Evolutionary conservation across 2,113 vertebrate species (phyloP).

Genomic region (Tringa solitaria): DNA sequence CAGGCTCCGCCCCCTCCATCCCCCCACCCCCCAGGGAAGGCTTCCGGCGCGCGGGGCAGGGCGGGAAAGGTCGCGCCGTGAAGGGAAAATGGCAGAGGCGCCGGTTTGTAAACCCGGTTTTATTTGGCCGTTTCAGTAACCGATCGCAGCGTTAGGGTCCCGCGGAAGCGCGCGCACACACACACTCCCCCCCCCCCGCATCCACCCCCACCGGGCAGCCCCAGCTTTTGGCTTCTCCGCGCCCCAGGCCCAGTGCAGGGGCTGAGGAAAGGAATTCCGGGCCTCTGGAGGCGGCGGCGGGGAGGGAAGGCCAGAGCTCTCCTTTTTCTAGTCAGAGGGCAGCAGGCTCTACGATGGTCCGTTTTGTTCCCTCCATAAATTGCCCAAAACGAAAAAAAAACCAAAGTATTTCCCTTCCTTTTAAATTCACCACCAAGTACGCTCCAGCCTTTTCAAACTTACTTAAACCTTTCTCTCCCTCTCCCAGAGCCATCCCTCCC

Average conservation of each 20-base stretch:
- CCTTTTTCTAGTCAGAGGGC: rapidly evolving
- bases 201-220: neutral
- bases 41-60: rapidly evolving
- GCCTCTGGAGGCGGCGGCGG: neutral
- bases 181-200: neutral
- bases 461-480: too few relatives aligned
- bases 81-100: rapidly evolving
- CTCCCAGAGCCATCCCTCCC: neutral
- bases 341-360: neutral
- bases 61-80: rapidly evolving
- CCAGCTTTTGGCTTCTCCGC: neutral
- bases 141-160: neutral
- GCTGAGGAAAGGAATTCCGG: too few relatives aligned
- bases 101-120: rapidly evolving
- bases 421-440: neutral
- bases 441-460: neutral
- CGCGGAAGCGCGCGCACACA: neutral
- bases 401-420: neutral
- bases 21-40: too few relatives aligned
- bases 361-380: rapidly evolving
- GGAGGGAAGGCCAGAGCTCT: neutral
- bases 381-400: neutral
- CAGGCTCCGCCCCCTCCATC: neutral
- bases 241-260: neutral
- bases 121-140: neutral